Evolutionary conservation across 2,113 vertebrate species (phyloP).

Genomic region (Oplegnathus fasciatus): DNA sequence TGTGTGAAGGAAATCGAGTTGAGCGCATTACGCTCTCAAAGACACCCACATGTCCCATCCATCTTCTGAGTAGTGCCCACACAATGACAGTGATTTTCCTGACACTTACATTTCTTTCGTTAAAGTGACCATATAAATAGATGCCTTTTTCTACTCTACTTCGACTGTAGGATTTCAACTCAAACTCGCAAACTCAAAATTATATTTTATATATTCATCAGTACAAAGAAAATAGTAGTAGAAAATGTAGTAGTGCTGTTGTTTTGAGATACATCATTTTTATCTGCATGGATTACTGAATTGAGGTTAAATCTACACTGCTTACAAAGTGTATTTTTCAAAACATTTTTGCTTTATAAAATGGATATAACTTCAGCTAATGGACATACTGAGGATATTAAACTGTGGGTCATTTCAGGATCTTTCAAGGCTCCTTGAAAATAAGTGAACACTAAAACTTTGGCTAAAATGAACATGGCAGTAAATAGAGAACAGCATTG

Average conservation of each 20-base stretch:
- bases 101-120: conserved; percentile 35
- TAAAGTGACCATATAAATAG: background rate
- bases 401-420: background rate
- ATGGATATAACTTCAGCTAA: background rate
- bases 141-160: background rate
- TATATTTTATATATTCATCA: background rate
- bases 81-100: conserved; percentile 54
- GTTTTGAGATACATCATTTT: background rate
- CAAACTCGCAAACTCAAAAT: conserved; percentile 6
- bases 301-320: background rate
- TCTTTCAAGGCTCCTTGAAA: background rate
- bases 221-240: background rate
- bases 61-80: conserved; percentile 52
- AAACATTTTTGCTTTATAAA: background rate
- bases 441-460: background rate
- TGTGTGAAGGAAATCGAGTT: conserved; percentile 51
- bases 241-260: background rate
- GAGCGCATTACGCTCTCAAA: conserved; percentile 53
- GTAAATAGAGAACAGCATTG: background rate
- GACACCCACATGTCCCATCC: conserved; percentile 58
- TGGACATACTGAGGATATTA: background rate
- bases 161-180: conserved; percentile 1
- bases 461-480: background rate
- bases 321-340: background rate
- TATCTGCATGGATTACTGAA: background rate